Evolutionary conservation across 2,113 vertebrate genomes (phyloP).

Genomic region (Nycticryphes semicollaris): DNA sequence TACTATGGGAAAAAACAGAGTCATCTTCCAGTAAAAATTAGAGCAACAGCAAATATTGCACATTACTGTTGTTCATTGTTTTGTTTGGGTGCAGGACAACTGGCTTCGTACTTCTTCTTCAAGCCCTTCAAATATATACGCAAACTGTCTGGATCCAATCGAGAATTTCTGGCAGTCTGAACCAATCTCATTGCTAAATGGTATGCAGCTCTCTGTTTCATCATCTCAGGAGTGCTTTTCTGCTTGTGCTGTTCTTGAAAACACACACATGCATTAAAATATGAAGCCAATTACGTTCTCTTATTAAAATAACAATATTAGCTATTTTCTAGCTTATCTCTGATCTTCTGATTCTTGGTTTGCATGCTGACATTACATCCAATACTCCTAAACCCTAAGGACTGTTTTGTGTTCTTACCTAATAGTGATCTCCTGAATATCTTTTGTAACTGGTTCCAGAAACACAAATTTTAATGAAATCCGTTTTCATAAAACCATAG

Average conservation of each 20-base stretch:
- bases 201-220: constrained; percentile 81
- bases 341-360: background rate
- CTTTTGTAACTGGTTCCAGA: background rate
- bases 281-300: background rate
- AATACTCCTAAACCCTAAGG: background rate
- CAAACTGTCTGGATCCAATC: constrained; percentile 85
- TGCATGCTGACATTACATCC: background rate
- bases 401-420: background rate
- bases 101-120: constrained; percentile 83
- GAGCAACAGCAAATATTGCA: background rate
- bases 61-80: background rate
- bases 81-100: constrained; percentile 54
- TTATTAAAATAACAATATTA: background rate
- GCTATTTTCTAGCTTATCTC: background rate
- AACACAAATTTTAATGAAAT: background rate
- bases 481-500: background rate
- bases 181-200: constrained; percentile 85
- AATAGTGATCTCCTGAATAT: background rate
- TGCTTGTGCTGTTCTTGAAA: constrained; percentile 81
- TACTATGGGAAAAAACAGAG: background rate
- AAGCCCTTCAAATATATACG: constrained; percentile 86
- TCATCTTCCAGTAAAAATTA: background rate
- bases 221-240: constrained; percentile 80
- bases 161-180: constrained; percentile 90
- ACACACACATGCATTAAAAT: constrained; percentile 26